phyloP scores from a whole-genome alignment of 2,888 invertebrate genomes.

The Drosophila barbarae region DNA sequence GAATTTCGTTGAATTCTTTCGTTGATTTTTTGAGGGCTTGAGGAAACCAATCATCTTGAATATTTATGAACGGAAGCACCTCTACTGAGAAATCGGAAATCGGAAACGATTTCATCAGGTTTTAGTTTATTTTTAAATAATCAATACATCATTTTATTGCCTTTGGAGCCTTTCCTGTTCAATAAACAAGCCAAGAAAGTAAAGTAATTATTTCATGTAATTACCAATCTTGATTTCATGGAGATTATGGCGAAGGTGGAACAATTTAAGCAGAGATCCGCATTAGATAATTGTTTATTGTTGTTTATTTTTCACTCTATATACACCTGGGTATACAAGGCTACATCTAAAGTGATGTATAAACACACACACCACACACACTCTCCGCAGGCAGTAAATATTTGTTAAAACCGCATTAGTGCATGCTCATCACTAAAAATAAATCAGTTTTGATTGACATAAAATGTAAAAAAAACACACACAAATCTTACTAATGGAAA shows the following conservation, averaged over 20 bases:
- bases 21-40: not conserved
- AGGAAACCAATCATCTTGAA: not conserved
- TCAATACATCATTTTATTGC: conserved; percentile 1
- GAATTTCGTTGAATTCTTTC: not conserved
- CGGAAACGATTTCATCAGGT: not conserved
- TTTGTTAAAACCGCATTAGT: conserved; percentile 30
- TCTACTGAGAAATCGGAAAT: not conserved
- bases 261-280: conserved; percentile 7
- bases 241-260: not conserved
- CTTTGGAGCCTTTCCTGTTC: conserved; percentile 12
- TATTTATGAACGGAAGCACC: conserved; percentile 6
- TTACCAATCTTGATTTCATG: conserved; percentile 15
- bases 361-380: conserved; percentile 9
- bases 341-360: conserved; percentile 18
- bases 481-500: conserved; percentile 11
- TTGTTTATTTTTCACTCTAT: conserved; percentile 24
- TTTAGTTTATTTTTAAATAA: conserved; percentile 1
- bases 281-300: conserved; percentile 30
- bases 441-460: conserved; percentile 33
- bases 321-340: conserved; percentile 19
- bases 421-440: conserved; percentile 31
- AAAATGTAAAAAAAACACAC: conserved; percentile 11
- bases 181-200: conserved; percentile 6
- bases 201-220: conserved; percentile 16
- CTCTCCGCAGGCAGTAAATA: conserved; percentile 25